Conservation (phyloP, 2,113 vertebrate genomes). For the Cephalopterus ornatus region DNA sequence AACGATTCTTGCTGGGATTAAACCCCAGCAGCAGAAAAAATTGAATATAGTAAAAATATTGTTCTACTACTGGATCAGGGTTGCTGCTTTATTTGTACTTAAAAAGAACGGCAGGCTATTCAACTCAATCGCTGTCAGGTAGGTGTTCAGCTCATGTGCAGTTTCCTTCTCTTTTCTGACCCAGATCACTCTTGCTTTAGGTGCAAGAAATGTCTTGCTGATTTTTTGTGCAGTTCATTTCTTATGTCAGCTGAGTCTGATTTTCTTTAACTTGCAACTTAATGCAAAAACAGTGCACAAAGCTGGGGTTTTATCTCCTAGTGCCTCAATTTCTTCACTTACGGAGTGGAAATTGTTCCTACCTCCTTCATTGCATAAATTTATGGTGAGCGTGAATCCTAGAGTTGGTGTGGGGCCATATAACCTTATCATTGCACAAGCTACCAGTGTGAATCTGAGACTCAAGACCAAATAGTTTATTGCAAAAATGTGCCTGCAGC, state of each 20-base stretch:
- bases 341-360: background rate
- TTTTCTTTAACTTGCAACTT: background rate
- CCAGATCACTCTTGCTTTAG: background rate
- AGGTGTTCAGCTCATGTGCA: background rate
- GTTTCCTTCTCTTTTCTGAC: background rate
- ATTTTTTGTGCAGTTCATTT: background rate
- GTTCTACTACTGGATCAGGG: background rate
- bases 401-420: background rate
- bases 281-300: background rate
- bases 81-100: slow-evolving; percentile 21
- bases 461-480: background rate
- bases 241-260: background rate
- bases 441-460: background rate
- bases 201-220: background rate
- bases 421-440: background rate
- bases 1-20: slow-evolving; percentile 10
- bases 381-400: background rate
- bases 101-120: background rate
- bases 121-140: background rate
- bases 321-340: background rate
- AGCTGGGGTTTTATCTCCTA: background rate
- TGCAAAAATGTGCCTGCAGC: background rate
- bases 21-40: slow-evolving; percentile 26
- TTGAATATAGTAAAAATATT: slow-evolving; percentile 33
- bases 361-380: background rate